Conservation (phyloP, 2,888 invertebrate genomes). For the Drosophila paracracens region DNA sequence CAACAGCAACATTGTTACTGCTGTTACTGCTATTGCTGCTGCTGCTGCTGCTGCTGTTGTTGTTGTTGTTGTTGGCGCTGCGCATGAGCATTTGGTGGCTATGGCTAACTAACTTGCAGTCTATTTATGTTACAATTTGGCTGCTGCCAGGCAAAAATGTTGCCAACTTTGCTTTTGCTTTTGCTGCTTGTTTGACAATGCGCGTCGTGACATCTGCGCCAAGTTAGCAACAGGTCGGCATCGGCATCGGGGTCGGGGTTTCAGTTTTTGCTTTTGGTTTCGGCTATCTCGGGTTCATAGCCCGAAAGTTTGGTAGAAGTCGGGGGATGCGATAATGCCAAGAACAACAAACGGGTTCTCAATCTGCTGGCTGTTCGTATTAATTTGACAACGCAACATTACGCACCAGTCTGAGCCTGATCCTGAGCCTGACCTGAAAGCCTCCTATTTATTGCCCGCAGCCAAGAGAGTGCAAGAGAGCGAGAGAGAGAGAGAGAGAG, state of each 20-base stretch:
- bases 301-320: neutral
- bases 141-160: constrained; percentile 79
- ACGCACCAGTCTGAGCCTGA: constrained; percentile 47
- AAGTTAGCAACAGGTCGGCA: constrained; percentile 62
- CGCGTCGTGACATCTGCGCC: constrained; percentile 83
- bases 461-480: neutral
- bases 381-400: constrained; percentile 65
- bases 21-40: constrained; percentile 28
- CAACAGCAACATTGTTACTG: constrained; percentile 40
- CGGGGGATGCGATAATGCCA: constrained; percentile 9
- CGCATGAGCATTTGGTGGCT: constrained; percentile 76
- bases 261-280: constrained; percentile 22
- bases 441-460: constrained; percentile 43
- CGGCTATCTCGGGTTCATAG: constrained; percentile 20
- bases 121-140: constrained; percentile 79
- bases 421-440: constrained; percentile 21
- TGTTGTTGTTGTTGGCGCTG: constrained; percentile 61
- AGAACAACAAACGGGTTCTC: constrained; percentile 32
- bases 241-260: constrained; percentile 26
- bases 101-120: constrained; percentile 74
- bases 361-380: constrained; percentile 46
- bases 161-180: constrained; percentile 55
- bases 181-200: constrained; percentile 75
- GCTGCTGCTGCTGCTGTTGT: constrained; percentile 31
- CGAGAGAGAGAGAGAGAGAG: neutral